Base-by-base conservation (phyloP, 2,113 vertebrate genomes). In the Dinomys branickii region DNA sequence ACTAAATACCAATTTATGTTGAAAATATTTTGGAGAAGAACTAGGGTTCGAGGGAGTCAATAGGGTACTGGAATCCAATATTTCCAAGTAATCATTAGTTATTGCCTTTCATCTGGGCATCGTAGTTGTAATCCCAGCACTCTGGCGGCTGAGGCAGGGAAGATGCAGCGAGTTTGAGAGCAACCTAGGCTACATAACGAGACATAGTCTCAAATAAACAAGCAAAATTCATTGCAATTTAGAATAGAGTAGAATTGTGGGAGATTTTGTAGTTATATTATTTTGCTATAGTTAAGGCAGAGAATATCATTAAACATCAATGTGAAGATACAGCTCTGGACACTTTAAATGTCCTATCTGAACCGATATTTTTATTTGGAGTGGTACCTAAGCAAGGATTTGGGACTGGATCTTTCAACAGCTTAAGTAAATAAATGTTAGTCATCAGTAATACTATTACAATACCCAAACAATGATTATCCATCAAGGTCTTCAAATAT, bases 11-110 rank as follows among this genome's bases (percentile, higher is more conserved):
- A 65, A 52, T 52, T 58, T 35, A 82, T 17, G 30, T 35, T 81
- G 63, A 30, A 88, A 94, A 85, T 94, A 88, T 47, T 94, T 50
- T 24, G 56, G 54, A 41, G 30, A 94, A 56, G 13, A 67, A 41
- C 38, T 58, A 13, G 58, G 20, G 54, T 54, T n/a, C 89, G 4
- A 52, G 47, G 16, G 41, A 80, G 2, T 58, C 69, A 54, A 47
- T 69, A 44, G 11, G 71, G 14, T 30, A 44, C 35, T 17, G 56
- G 26, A 50, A 41, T 65, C 61, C 58, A 65, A 5, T 86, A 78
- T 93, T 85, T 65, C 44, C 19, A 65, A 41, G 30, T 61, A 35
- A 85, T 86, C 19, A 69, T 35, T 13, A 71, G 44, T n/a, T 22
- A 88, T 81, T 41, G 7, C 35, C 24, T 47, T 87, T 80, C 47